These are phyloP conservation scores for Caenorhabditis angaria DNA, from an alignment of 2,888 invertebrate species.

Conservation along the genomic window DNA sequence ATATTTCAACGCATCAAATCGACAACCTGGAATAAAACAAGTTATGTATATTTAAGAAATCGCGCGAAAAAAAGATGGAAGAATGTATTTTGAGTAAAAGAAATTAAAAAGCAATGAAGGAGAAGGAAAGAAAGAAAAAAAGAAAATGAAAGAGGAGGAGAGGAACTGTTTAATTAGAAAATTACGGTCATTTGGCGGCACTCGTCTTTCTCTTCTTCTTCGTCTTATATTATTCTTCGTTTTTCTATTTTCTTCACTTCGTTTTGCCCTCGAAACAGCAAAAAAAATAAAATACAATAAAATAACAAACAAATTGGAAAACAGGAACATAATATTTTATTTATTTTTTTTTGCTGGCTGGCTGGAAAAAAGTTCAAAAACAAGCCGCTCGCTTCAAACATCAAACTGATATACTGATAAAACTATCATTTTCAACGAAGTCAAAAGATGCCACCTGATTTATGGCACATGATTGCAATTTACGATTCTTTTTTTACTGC, in stretches of 20 bases:
- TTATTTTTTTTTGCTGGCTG: too few species aligned
- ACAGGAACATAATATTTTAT: neutral
- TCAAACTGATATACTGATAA: too few species aligned
- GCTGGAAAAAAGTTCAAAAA: neutral
- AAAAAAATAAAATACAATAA: neutral
- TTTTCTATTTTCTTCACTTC: neutral
- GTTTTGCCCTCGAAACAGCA: neutral
- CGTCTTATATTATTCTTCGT: neutral
- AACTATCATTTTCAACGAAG: neutral
- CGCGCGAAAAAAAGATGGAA: slow-evolving; percentile 29
- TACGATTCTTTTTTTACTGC: neutral
- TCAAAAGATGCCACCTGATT: too few species aligned
- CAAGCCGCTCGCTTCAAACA: too few species aligned
- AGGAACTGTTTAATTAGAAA: slow-evolving; percentile 48
- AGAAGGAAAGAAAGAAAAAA: slow-evolving; percentile 5
- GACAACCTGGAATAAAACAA: neutral
- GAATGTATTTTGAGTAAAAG: slow-evolving; percentile 18
- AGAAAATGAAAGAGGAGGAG: slow-evolving; percentile 18
- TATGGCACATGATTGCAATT: neutral
- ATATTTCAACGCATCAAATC: neutral
- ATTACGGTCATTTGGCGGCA: slow-evolving; percentile 48
- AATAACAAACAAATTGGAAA: neutral
- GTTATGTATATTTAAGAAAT: slow-evolving; percentile 31
- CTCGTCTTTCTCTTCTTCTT: slow-evolving; percentile 26
- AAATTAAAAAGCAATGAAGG: slow-evolving; percentile 3